Base-by-base conservation (phyloP, 1,140 invertebrate species). In the Leptonema lineaticorne region DNA sequence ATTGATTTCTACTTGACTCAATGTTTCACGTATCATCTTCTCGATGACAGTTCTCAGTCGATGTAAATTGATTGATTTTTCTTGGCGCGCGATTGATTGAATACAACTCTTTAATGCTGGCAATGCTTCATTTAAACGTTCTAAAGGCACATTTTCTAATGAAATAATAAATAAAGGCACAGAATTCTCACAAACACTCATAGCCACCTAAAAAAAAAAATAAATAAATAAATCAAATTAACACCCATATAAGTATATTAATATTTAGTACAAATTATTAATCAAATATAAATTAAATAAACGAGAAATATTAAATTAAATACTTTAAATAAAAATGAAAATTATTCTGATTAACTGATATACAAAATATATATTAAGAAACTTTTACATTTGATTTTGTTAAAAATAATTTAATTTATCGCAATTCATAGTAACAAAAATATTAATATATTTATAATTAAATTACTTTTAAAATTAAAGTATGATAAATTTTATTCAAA, bases 121-220 rank as follows among this genome's bases (percentile, higher is more conserved):
- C 59, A 87, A 85, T 0, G 94, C 85, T 2, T 78, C 67, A 24
- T 84, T 75, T 46, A 94, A 76, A 77, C 92, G 92, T 8, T 81
- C 74, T 3, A 86, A 78, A 0, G 92, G 90, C 9, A 96, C 92
- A 77, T 92, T 92, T 74, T 89, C 85, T 71, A 96, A 90, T 41
- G 85, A 81, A 8, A 96, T 82, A 74, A 87, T 89, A 41, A 92
- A 80, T 16, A 88, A 76, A 1, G 89, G 84, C 63, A 86, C 85
- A 3, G 88, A 85, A 77, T 94, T 94, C 77, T 94, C 90, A 29
- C 84, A 84, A 33, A 91, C 76, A 48, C 82, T 85, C 75, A 87
- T 91, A 4, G 78, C 79, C 14, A 94, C 85, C 88, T 90, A 77
- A 67, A 82, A 57, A 73, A 70, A 68, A 60, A 70, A n/a, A n/a